Base-by-base conservation (phyloP, 2,113 vertebrate species). In the Phalacrocorax pelagicus region DNA sequence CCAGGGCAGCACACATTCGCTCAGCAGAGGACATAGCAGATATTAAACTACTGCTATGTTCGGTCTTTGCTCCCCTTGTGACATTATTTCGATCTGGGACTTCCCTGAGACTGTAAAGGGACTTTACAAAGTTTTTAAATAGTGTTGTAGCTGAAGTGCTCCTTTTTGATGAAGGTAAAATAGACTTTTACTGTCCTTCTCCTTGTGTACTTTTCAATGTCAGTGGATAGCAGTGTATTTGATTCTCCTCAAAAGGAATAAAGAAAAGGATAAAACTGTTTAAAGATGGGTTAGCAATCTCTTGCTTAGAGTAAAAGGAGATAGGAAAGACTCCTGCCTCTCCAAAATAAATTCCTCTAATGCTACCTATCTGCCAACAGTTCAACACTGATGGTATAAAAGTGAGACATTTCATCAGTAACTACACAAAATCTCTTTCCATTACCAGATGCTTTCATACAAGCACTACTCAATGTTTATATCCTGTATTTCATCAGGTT, bases 401-500 rank as follows among this genome's bases (percentile, higher is more conserved):
- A 92, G 69, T n/a, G 58, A 88, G 59, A 63, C 15, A 83, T 83
- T 86, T 91, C 61, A 81, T 86, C 86, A 86, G 55, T 47, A 88
- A 71, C 58, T 52, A 2, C 29, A 86, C 47, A 81, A 93, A 90
- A 93, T 83, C n/a, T 88, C 34, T 82, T 95, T 92, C 81, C 38
- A 80, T 86, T 65, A 73, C 42, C 29, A 92, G 36, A 22, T 73
- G n/a, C 59, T 91, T 92, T 51, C 59, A 91, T 90, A 46, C 11
- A 80, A 92, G 69, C 72, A 93, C 36, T 27, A 78, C 52, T 91
- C 38, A 49, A 27, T 72, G 30, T 88, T 89, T 94, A 83, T 66
- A 81, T 32, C 29, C 67, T 92, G 47, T 44, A 90, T 93, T 96
- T 93, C 78, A 90, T 93, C 54, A 62, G 36, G 29, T 83, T 85